A percentile compares a stretch with the other conserved stretches of the same genome.
Conservation (phyloP, 53 echinoderm and acorn worm species). For the Henricia sp. region DNA sequence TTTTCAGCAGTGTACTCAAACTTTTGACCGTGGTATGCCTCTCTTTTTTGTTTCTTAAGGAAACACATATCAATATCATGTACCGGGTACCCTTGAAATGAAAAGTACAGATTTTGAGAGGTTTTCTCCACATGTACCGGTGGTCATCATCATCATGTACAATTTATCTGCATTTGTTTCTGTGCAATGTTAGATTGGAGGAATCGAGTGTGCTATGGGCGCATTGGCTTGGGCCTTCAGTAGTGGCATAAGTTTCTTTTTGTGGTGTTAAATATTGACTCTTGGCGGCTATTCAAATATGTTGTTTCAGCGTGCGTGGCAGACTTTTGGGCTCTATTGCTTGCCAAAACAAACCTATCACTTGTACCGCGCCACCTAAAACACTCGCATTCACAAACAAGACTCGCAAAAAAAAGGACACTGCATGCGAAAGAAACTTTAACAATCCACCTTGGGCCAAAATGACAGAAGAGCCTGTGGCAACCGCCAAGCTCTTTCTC, state of each 20-base stretch:
- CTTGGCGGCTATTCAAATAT: conserved; percentile 24
- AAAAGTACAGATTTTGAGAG: no score
- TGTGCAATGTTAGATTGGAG: neutral
- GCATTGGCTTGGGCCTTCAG: no score
- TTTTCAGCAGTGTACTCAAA: no score
- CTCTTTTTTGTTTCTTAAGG: no score
- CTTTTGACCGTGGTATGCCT: no score
- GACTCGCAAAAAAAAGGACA: conserved; percentile 4
- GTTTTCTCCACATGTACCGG: no score
- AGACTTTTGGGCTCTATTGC: conserved; percentile 40
- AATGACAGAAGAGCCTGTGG: conserved; percentile 11
- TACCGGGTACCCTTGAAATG: no score
- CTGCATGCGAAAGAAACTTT: neutral
- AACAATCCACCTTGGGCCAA: neutral
- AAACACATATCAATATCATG: no score
- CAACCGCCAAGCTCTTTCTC: conserved; percentile 20
- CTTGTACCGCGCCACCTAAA: conserved; percentile 28
- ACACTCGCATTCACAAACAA: conserved; percentile 19
- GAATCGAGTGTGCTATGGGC: no score
- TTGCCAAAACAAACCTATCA: conserved; percentile 46
- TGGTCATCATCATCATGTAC: no score
- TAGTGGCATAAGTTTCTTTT: conserved; percentile 21
- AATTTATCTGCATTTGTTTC: no score
- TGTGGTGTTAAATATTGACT: conserved; percentile 46
- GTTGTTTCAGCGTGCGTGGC: conserved; percentile 44